These are phyloP conservation scores for Limonius californicus DNA, from an alignment of 1,140 invertebrate species.

Conservation along the genomic window DNA sequence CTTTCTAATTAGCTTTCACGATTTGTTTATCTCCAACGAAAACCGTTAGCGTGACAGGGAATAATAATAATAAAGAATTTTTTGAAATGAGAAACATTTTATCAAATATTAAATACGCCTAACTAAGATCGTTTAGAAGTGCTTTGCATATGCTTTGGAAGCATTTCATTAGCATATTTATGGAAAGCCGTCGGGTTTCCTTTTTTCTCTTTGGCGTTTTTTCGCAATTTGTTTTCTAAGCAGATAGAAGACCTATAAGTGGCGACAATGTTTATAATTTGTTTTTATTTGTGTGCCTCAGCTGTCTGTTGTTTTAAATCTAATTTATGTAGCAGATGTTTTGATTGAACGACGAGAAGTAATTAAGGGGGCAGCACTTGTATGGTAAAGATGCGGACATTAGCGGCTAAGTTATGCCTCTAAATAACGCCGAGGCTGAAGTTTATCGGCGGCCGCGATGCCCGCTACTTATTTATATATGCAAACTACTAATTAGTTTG, in stretches of 20 bases:
- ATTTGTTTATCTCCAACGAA: background rate
- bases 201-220: background rate
- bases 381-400: background rate
- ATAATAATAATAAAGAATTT: background rate
- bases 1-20: background rate
- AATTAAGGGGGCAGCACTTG: conserved; percentile 1
- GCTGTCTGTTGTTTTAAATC: conserved; percentile 1
- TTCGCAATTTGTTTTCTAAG: background rate
- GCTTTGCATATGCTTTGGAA: background rate
- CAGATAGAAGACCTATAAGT: background rate
- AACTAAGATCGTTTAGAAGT: background rate
- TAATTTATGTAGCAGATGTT: background rate
- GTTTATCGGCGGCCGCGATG: background rate
- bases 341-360: background rate
- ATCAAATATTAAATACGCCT: too few relatives aligned
- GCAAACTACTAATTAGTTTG: conserved; percentile 1
- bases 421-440: background rate
- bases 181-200: background rate
- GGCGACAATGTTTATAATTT: background rate
- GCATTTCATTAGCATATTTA: background rate
- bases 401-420: conserved; percentile 1
- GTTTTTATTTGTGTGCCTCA: conserved; percentile 1
- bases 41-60: background rate
- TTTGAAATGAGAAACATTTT: background rate
- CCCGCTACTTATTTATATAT: background rate